A percentile compares a stretch with the other conserved stretches of the same genome.
Conservation (phyloP, 2,797 vertebrate species). For the Tympanoctomys barrerae region DNA sequence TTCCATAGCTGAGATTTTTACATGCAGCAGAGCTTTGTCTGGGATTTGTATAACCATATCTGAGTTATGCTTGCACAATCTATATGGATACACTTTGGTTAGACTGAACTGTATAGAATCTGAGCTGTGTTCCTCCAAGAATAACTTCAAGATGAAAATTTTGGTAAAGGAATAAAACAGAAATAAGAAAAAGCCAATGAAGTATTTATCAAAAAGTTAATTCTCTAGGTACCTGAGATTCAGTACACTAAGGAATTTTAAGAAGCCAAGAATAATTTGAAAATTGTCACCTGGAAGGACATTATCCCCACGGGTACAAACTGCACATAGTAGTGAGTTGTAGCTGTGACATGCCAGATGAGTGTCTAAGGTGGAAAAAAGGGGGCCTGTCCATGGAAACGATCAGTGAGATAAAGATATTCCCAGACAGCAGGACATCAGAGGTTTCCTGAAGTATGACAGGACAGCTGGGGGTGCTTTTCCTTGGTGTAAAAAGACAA, state of each 20-base stretch:
- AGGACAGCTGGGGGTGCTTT: background rate
- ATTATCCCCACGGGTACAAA: background rate
- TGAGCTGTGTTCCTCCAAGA: background rate
- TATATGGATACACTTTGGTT: background rate
- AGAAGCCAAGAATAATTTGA: slow-evolving; percentile 8
- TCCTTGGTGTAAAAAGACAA: background rate
- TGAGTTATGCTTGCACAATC: background rate
- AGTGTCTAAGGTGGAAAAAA: background rate
- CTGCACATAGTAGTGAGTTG: background rate
- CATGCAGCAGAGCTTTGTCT: background rate
- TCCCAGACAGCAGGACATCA: background rate
- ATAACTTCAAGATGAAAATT: background rate
- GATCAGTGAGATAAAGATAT: background rate
- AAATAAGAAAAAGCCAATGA: background rate
- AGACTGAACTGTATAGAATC: background rate
- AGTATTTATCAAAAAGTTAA: background rate
- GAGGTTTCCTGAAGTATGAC: background rate
- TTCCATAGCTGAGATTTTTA: background rate
- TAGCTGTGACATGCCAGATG: background rate
- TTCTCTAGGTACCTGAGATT: background rate
- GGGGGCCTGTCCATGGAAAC: background rate
- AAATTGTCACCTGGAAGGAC: background rate
- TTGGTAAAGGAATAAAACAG: background rate
- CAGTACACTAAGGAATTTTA: background rate
- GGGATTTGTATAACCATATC: background rate